These are phyloP conservation scores for Promerops cafer DNA, from an alignment of 2,113 vertebrate genomes.

Conservation along the genomic window DNA sequence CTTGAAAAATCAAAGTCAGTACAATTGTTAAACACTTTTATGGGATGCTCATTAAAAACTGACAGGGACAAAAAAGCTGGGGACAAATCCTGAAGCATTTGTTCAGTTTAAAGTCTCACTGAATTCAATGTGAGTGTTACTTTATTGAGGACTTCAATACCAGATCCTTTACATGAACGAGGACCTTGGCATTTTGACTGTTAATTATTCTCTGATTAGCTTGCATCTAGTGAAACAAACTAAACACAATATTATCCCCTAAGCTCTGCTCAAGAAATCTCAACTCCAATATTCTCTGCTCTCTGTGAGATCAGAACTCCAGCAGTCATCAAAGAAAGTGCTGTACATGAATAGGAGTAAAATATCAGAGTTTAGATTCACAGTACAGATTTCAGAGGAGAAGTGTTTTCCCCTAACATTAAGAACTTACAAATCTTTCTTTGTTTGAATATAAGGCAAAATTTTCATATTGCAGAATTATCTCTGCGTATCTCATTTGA, in stretches of 20 bases:
- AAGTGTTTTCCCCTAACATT: neutral
- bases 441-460: neutral
- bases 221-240: conserved; percentile 37
- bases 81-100: conserved; percentile 23
- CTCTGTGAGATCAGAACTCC: conserved; percentile 50
- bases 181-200: conserved; percentile 39
- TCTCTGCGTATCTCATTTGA: neutral
- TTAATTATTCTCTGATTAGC: conserved; percentile 58
- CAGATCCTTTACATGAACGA: conserved; percentile 20
- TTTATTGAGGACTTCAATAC: conserved; percentile 36
- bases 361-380: conserved; percentile 40
- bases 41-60: conserved; percentile 45
- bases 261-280: conserved; percentile 27
- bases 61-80: neutral
- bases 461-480: neutral
- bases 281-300: conserved; percentile 46
- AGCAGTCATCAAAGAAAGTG: conserved; percentile 57
- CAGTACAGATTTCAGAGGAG: neutral
- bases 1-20: conserved; percentile 26
- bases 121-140: conserved; percentile 24
- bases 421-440: neutral
- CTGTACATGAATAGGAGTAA: neutral
- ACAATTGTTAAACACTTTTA: conserved; percentile 30
- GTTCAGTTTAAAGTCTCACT: neutral
- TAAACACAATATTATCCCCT: conserved; percentile 7